A percentile compares a stretch with the other conserved stretches of the same genome.
Evolutionary conservation across 2,113 vertebrate species (phyloP).

Genomic region (Rhombomys opimus): DNA sequence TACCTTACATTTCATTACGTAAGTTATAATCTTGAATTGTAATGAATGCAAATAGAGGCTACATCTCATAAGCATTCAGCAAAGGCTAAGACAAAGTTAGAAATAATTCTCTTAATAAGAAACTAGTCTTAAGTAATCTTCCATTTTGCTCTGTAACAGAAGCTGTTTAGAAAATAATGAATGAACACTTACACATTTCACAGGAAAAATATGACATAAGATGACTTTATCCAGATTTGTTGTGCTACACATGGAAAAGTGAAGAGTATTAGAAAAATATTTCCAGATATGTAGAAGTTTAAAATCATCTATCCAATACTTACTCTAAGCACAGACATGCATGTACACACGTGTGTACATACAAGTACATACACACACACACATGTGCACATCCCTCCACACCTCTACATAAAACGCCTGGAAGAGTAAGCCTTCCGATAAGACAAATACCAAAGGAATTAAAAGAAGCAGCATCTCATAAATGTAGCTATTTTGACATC

Average conservation of each 20-base stretch:
- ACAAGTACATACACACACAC: too few species aligned
- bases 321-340: background rate
- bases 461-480: background rate
- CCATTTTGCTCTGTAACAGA: background rate
- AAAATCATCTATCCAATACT: background rate
- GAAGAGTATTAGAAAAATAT: background rate
- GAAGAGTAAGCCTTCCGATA: background rate
- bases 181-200: slow-evolving; percentile 22
- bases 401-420: background rate
- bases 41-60: background rate
- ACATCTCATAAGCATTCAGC: background rate
- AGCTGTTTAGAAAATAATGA: background rate
- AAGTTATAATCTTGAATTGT: background rate
- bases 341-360: background rate
- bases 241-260: background rate
- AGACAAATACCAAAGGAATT: background rate
- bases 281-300: background rate
- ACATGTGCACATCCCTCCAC: background rate
- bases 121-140: background rate
- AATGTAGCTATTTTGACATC: background rate
- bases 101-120: slow-evolving; percentile 7
- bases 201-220: background rate
- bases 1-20: background rate
- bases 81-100: background rate
- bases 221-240: background rate